Evolutionary conservation across 1,140 invertebrate genomes (phyloP).

Genomic region (Drosophila willistoni): DNA sequence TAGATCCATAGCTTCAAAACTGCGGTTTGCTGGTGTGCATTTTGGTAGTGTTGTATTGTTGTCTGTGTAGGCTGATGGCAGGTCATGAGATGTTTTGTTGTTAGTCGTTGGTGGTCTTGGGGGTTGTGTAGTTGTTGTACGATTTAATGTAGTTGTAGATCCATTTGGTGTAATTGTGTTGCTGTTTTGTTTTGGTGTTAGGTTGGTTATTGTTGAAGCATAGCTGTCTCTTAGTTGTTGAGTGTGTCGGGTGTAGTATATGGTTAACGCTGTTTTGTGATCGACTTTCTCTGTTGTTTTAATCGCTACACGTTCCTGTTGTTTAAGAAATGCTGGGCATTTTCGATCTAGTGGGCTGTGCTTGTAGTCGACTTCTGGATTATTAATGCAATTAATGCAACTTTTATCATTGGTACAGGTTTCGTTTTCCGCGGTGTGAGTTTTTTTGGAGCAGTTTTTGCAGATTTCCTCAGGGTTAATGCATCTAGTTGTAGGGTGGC

Average conservation of each 20-base stretch:
- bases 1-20: no score
- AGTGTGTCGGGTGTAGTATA: neutral
- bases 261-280: slow-evolving; percentile 7
- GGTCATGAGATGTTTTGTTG: no score
- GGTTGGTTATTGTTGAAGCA: neutral
- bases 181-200: no score
- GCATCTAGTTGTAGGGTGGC: neutral
- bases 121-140: neutral
- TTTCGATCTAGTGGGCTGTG: neutral
- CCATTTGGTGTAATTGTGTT: no score
- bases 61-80: no score
- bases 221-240: slow-evolving; percentile 6
- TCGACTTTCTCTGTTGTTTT: slow-evolving; percentile 12
- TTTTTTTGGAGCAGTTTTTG: neutral
- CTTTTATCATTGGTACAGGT: neutral
- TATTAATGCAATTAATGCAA: no score
- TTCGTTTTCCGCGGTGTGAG: neutral
- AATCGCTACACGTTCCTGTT: neutral
- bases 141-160: neutral
- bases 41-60: no score
- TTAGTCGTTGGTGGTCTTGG: neutral
- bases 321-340: neutral
- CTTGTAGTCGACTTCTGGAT: neutral
- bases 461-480: neutral
- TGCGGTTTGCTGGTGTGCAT: no score